Evolutionary conservation across 2,797 vertebrate species (phyloP).

Genomic region (Neosalanx taihuensis): DNA sequence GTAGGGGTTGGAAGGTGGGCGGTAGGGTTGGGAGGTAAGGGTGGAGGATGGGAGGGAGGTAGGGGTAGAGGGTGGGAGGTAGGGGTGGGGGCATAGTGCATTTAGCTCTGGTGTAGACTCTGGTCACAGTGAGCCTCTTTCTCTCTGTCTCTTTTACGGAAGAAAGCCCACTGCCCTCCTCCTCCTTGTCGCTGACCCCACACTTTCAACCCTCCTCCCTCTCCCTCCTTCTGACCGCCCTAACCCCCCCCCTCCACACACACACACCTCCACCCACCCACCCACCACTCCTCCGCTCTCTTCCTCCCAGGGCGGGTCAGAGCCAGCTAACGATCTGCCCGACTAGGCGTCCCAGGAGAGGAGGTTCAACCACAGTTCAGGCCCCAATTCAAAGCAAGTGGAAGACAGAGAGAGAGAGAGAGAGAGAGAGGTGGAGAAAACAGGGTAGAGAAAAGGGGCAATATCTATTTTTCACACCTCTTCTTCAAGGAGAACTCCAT

Average conservation of each 20-base stretch:
- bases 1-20: too few species aligned
- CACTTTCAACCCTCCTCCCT: slow-evolving; percentile 16
- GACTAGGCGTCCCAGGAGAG: slow-evolving; percentile 61
- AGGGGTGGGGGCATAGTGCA: slow-evolving; percentile 39
- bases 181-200: slow-evolving; percentile 5
- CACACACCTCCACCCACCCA: too few species aligned
- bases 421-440: not conserved
- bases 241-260: slow-evolving; percentile 14
- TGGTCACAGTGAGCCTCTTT: slow-evolving; percentile 46
- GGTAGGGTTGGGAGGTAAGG: slow-evolving; percentile 10
- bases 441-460: slow-evolving; percentile 16
- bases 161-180: slow-evolving; percentile 30
- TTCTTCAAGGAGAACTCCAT: not conserved
- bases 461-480: slow-evolving; percentile 42
- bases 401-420: not conserved
- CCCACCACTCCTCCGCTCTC: slow-evolving; percentile 13
- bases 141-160: slow-evolving; percentile 33
- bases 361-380: slow-evolving; percentile 75
- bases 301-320: slow-evolving; percentile 64
- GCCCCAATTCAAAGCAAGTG: slow-evolving; percentile 44
- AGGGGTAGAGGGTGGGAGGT: not conserved
- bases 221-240: not conserved
- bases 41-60: slow-evolving; percentile 39
- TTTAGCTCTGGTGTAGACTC: slow-evolving; percentile 52
- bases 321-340: slow-evolving; percentile 71